A percentile compares a stretch with the other conserved stretches of the same genome.
Conservation (phyloP, 2,888 invertebrate genomes). For the Scaptomyza tumidula region DNA sequence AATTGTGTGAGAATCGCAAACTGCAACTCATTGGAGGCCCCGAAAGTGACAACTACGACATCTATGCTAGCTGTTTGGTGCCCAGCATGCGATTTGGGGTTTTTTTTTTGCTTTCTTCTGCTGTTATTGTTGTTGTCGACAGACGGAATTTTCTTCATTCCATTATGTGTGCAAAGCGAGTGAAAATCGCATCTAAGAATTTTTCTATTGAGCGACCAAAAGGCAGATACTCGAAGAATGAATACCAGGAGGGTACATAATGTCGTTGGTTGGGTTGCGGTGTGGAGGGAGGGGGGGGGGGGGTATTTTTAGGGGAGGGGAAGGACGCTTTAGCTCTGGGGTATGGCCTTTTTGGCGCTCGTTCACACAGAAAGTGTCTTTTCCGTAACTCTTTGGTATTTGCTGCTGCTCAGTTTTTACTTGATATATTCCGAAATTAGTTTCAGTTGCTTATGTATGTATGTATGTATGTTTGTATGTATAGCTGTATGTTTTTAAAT, state of each 20-base stretch:
- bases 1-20: conserved; percentile 69
- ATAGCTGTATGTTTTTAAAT: conserved; percentile 55
- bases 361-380: conserved; percentile 77
- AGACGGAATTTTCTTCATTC: conserved; percentile 84
- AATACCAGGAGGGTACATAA: conserved; percentile 34
- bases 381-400: conserved; percentile 77
- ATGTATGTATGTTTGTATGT: neutral
- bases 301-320: conserved; percentile 7
- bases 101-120: conserved; percentile 21
- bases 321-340: conserved; percentile 56
- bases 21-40: conserved; percentile 77
- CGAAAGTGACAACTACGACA: conserved; percentile 71
- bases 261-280: no score
- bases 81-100: conserved; percentile 68
- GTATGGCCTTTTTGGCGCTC: conserved; percentile 75
- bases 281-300: neutral
- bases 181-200: conserved; percentile 77
- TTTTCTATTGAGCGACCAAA: conserved; percentile 72
- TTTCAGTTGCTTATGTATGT: conserved; percentile 55
- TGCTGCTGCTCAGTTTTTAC: conserved; percentile 67
- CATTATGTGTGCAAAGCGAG: conserved; percentile 81
- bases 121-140: conserved; percentile 62
- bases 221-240: conserved; percentile 26
- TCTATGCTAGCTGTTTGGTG: conserved; percentile 60
- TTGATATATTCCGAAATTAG: conserved; percentile 76